phyloP scores from a whole-genome alignment of 1,140 invertebrate species.

The Ceratosolen fusciceps region DNA sequence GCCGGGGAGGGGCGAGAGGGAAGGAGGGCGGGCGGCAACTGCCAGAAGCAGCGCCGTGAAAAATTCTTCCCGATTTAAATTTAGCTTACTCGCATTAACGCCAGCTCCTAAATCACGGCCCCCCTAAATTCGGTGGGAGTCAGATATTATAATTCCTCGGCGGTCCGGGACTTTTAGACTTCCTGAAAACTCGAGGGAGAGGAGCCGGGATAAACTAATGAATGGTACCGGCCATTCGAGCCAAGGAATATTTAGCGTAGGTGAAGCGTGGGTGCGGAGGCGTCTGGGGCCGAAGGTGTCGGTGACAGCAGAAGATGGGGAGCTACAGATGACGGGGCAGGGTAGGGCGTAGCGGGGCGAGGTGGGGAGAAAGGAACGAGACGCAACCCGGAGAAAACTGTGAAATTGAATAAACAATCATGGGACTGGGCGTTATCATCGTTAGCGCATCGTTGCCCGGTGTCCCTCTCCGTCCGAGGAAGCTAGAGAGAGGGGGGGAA shows the following conservation, averaged over 20 bases:
- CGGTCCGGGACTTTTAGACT: neutral
- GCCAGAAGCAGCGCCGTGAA: neutral
- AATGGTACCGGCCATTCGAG: no score
- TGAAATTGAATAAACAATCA: neutral
- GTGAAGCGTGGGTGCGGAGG: no score
- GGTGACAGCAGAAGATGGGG: no score
- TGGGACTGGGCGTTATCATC: neutral
- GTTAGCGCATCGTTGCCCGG: neutral
- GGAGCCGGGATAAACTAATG: no score
- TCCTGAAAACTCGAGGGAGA: neutral
- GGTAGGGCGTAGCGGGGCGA: no score
- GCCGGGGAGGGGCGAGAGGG: neutral
- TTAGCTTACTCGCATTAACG: neutral
- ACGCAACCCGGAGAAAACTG: neutral
- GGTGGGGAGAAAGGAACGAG: neutral
- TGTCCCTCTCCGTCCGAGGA: neutral
- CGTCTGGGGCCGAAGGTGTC: no score
- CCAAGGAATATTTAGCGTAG: no score
- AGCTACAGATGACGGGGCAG: no score
- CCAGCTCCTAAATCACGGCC: neutral
- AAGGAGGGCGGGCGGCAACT: neutral
- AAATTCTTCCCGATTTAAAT: slow-evolving; percentile 18
- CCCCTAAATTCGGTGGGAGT: neutral
- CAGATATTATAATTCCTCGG: neutral
- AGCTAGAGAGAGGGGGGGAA: no score